Base-by-base conservation (phyloP, 2,797 vertebrate genomes). In the Onychomys arenicola region DNA sequence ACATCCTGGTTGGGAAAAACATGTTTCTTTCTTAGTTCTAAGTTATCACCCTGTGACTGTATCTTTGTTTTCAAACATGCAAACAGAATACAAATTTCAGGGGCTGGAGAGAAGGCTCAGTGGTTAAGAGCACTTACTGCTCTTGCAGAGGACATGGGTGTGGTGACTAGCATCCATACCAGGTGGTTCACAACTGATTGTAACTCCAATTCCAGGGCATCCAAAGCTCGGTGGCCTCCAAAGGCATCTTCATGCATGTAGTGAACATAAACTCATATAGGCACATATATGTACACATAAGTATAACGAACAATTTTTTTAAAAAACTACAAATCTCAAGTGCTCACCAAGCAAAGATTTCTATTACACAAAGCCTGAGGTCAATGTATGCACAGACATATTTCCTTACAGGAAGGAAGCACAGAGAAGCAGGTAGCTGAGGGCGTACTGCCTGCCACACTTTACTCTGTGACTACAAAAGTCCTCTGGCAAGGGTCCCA, bases 61-160 rank as follows among this genome's bases (percentile, higher is more conserved):
- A 29, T 69, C 77, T 93, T 90, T 94, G 65, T 94, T 61, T 92
- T 77, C 84, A 96, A 81, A 76, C 55, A 46, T 3, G 49, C 65
- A 76, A 77, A 71, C 34, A 81, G 90, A 96, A 90, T 43, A 80
- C 14, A 67, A 77, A 92, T 65, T 9, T 27, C 57, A 29, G 25
- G 2, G n/a, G 25, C 57, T 43, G 57, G 37, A 83, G 57, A 61
- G 2, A 29, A 1, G 14, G 37, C 57, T 43, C 8, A 17, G n/a
- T 2, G 14, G 81, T 29, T 29, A 61, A 43, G 37, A 4, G 25
- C 14, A 3, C 81, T 32, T 29, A 1, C 17, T 63, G 37, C 37
- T 83, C 27, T 13, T 43, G 16, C 59, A 84, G 59, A 65, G 59
- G 40, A 46, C 7, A 6, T 46, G 75, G 75, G 12, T 46, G 29